phyloP scores from a whole-genome alignment of 2,888 invertebrate genomes.

The Leptinotarsa tumamoca region DNA sequence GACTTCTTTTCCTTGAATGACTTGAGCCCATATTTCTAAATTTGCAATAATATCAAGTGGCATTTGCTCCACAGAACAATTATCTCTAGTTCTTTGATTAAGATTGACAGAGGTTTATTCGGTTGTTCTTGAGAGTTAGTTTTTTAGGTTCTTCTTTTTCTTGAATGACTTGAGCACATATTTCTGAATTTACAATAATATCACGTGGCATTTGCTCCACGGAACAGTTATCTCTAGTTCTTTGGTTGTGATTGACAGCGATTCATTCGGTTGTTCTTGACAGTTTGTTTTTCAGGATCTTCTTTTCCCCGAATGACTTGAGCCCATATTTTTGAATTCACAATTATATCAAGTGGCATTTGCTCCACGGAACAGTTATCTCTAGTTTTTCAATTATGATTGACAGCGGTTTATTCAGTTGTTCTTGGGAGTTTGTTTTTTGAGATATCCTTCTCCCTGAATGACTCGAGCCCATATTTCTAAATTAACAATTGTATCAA shows the following conservation, averaged over 20 bases:
- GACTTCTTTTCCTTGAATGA: not conserved
- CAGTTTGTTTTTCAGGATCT: not conserved
- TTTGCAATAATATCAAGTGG: not conserved
- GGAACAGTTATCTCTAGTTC: not conserved
- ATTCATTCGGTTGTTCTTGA: not conserved
- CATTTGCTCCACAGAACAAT: not conserved
- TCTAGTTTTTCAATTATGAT: slow-evolving; percentile 9
- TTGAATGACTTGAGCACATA: not conserved
- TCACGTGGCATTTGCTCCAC: not conserved
- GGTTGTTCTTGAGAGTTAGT: not conserved
- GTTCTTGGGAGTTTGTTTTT: slow-evolving; percentile 12
- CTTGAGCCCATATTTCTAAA: not conserved
- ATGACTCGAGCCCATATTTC: too few relatives aligned
- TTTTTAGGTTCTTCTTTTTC: not conserved
- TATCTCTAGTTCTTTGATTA: slow-evolving; percentile 5
- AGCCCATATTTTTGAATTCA: not conserved
- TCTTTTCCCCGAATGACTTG: not conserved
- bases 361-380: not conserved
- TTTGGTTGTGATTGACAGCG: slow-evolving; percentile 12
- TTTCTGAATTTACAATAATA: not conserved
- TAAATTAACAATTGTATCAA: not conserved
- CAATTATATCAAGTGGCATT: not conserved
- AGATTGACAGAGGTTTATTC: slow-evolving; percentile 5
- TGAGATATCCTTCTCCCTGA: not conserved
- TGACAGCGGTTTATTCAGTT: not conserved